Evolutionary conservation across 2,888 invertebrate species (phyloP).

Genomic region (Tiliacea aurago): DNA sequence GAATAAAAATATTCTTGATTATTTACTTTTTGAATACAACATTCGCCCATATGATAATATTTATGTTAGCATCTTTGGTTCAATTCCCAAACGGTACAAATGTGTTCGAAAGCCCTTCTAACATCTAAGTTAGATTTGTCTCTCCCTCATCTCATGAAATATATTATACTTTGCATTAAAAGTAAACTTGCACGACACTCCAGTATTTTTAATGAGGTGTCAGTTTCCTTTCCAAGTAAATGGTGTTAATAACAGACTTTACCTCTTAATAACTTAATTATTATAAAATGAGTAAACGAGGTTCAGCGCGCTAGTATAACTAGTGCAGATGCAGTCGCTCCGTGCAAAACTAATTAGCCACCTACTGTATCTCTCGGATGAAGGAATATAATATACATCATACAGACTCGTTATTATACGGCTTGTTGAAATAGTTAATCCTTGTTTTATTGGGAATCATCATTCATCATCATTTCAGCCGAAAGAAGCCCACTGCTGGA

Average conservation of each 20-base stretch:
- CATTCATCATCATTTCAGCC: too few relatives aligned
- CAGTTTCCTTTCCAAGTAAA: not conserved
- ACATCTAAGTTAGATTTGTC: too few relatives aligned
- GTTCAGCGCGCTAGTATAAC: not conserved
- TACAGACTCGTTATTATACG: not conserved
- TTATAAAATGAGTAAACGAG: slow-evolving; percentile 1
- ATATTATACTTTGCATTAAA: not conserved
- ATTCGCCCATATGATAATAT: too few relatives aligned
- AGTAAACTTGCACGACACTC: not conserved
- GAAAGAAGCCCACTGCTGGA: too few relatives aligned
- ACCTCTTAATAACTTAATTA: slow-evolving; percentile 11
- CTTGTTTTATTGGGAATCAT: not conserved
- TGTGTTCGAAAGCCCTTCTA: not conserved
- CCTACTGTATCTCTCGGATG: not conserved
- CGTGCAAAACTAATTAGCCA: slow-evolving; percentile 31
- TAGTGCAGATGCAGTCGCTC: slow-evolving; percentile 6
- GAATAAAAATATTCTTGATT: not conserved
- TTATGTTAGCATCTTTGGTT: not conserved
- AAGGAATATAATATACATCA: not conserved
- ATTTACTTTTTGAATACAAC: not conserved
- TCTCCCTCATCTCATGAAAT: not conserved
- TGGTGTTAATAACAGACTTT: not conserved
- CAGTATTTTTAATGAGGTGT: slow-evolving; percentile 12
- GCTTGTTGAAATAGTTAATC: not conserved
- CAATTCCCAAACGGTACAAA: not conserved